Conservation (phyloP, 2,888 invertebrate genomes). For the Nemoura dubitans region DNA sequence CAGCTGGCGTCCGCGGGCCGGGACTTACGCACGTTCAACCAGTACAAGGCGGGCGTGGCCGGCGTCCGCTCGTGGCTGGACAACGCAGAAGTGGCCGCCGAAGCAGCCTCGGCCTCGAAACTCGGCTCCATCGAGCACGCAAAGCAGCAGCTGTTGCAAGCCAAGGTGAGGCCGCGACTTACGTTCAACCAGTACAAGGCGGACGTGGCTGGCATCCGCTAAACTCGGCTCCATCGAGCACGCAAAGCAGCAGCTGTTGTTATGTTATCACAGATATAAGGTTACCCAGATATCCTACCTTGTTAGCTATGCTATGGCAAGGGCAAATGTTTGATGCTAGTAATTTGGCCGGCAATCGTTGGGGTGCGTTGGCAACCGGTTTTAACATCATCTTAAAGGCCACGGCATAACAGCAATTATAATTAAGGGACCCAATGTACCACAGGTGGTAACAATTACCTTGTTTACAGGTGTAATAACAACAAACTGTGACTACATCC, state of each 20-base stretch:
- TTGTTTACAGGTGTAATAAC: no score
- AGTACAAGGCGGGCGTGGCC: conserved; percentile 80
- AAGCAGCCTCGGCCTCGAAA: conserved; percentile 71
- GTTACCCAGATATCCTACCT: no score
- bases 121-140: conserved; percentile 84
- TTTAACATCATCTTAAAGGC: no score
- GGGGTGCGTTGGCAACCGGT: no score
- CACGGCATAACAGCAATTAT: no score
- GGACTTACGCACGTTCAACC: conserved; percentile 85
- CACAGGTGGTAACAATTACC: no score
- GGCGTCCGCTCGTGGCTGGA: conserved; percentile 90
- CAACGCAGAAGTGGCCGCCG: conserved; percentile 83
- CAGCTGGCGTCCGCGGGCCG: conserved; percentile 79
- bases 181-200: conserved; percentile 88
- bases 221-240: conserved; percentile 83
- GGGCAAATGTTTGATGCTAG: no score
- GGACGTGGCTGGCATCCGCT: conserved; percentile 80
- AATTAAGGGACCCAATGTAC: no score
- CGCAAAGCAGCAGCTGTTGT: conserved; percentile 79
- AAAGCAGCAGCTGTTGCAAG: conserved; percentile 76
- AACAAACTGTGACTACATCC: no score
- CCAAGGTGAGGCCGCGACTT: conserved; percentile 63
- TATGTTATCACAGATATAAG: no score
- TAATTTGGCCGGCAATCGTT: no score
- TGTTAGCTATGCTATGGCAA: no score